phyloP scores from a whole-genome alignment of 2,797 vertebrate species.

The Myotis myotis region DNA sequence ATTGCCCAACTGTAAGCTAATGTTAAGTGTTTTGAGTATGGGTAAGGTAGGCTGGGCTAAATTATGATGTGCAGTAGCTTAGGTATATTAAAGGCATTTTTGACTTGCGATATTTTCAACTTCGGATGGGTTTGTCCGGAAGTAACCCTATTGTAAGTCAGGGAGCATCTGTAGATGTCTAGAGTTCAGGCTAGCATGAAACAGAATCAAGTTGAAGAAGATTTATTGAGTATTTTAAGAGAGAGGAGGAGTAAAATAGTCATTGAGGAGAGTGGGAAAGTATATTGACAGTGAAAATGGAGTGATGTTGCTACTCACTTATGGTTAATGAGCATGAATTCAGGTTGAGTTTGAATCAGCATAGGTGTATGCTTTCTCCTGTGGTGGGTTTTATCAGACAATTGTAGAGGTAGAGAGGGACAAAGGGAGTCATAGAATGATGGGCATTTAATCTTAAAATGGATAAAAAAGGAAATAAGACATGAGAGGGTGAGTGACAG shows the following conservation, averaged over 20 bases:
- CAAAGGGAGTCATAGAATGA: neutral
- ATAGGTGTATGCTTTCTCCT: neutral
- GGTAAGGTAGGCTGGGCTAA: neutral
- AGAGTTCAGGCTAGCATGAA: neutral
- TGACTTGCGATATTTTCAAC: neutral
- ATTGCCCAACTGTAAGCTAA: neutral
- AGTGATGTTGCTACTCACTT: neutral
- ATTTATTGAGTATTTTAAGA: slow-evolving; percentile 12
- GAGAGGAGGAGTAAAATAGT: neutral
- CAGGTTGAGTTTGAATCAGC: neutral
- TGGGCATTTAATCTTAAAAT: neutral
- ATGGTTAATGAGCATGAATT: neutral
- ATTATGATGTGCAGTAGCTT: neutral
- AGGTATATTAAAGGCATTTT: neutral
- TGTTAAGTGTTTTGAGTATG: neutral
- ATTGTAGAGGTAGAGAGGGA: neutral
- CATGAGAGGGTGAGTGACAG: neutral
- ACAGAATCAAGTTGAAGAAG: neutral
- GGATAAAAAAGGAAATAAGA: neutral
- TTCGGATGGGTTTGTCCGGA: neutral
- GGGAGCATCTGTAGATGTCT: neutral
- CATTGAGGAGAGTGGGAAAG: neutral
- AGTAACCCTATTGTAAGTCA: neutral
- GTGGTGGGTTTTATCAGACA: neutral
- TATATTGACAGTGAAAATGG: neutral